Evolutionary conservation across 2,888 invertebrate species (phyloP), one percentile per base, ranked within the genome.

Genomic region (Cataglyphis cursor): DNA sequence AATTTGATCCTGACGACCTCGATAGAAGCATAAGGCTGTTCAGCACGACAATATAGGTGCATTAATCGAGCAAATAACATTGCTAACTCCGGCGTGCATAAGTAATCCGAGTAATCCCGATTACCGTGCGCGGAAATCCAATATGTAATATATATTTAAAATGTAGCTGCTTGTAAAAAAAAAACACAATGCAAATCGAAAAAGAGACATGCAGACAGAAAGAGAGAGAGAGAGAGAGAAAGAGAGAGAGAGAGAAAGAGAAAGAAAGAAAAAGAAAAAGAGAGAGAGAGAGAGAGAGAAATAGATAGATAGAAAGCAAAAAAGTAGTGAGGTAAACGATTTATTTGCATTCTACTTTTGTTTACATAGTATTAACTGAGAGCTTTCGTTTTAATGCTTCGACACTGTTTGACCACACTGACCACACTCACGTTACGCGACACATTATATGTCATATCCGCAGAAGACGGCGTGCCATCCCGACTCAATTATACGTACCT

Each of bases 401-500:
- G 82, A 70, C 84, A 84, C 41, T 84, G 62, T 85, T 85, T 89
- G 89, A 87, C 90, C 89, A 72, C 83, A 80, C 83, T 89, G 89
- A 89, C 89, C 89, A 81, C 85, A 85, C 85, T 89, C 84, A 76
- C 78, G 64, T 83, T 74, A 80, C 68, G 41, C 3, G 82, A n/a
- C n/a, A 65, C 74, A 31, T 51, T 61, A 72, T 61, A 72, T 59
- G 57, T 59, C 59, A 62, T 64, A 44, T 72, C 62, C 31, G 24
- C 8, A 28, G 31, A 3, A 51, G n/a, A 12, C 38, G 61, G n/a
- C 57, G 57, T 57, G 51, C 44, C 65, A 21, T 41, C 51, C 15
- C 61, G 75, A 28, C 18, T 74, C 59, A 51, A 65, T 68, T 62
- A 90, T 92, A 92, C 92, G 83, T 92, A 92, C 92, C 92, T 92